Percentiles rank a stretch among this genome's conserved stretches.
These are phyloP conservation scores for Pangasius djambal DNA, from an alignment of 2,797 vertebrate genomes.

Conservation along the genomic window DNA sequence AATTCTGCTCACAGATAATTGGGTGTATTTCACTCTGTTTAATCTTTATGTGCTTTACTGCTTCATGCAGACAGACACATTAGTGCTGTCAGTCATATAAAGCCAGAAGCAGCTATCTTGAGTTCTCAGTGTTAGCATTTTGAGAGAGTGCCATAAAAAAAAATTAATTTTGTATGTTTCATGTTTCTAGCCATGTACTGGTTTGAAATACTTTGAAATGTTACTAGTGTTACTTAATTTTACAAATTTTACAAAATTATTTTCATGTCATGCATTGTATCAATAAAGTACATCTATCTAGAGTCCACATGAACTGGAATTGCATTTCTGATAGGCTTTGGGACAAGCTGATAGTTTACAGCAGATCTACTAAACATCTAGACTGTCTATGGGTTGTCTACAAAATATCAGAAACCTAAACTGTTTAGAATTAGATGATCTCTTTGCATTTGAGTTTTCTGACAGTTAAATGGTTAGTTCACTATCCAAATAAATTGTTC, in stretches of 20 bases:
- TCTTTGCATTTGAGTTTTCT: background rate
- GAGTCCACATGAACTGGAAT: background rate
- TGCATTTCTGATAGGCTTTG: background rate
- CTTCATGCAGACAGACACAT: background rate
- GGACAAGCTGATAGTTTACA: background rate
- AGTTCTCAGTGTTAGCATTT: background rate
- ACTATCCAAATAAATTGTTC: background rate
- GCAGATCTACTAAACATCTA: background rate
- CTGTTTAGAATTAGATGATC: background rate
- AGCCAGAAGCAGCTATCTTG: background rate
- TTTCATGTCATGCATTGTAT: background rate
- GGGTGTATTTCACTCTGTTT: constrained; percentile 5
- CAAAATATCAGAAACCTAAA: background rate
- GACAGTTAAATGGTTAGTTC: background rate
- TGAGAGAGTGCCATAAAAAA: background rate
- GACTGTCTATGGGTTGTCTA: background rate
- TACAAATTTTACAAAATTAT: background rate
- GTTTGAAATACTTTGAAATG: background rate
- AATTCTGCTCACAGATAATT: background rate
- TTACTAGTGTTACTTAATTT: background rate
- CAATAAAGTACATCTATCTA: background rate
- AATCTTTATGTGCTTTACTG: constrained; percentile 5
- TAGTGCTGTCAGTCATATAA: background rate
- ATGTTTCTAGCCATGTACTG: background rate
- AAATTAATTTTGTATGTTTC: background rate